These are phyloP conservation scores for Chrysolina haemoptera DNA, from an alignment of 2,888 invertebrate genomes.

Conservation along the genomic window DNA sequence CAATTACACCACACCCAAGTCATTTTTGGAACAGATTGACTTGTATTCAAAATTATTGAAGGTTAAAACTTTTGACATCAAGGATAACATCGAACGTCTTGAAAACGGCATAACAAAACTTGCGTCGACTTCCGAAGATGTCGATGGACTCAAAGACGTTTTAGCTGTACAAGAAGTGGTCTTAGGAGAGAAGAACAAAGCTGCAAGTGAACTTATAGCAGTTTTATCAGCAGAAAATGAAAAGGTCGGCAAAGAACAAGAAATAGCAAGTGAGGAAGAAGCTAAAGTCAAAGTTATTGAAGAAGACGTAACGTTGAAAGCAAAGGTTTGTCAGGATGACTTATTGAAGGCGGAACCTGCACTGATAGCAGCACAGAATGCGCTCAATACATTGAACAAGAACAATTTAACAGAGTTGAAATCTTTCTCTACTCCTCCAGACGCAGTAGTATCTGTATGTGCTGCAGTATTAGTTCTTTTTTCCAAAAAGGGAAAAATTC, in stretches of 20 bases:
- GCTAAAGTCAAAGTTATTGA: slow-evolving; percentile 91
- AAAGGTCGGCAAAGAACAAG: slow-evolving; percentile 91
- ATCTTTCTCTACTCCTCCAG: slow-evolving; percentile 93
- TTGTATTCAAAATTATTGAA: slow-evolving; percentile 82
- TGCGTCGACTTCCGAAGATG: slow-evolving; percentile 88
- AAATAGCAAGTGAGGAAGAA: slow-evolving; percentile 87
- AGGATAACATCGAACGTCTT: slow-evolving; percentile 83
- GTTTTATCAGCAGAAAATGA: slow-evolving; percentile 92
- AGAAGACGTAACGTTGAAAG: slow-evolving; percentile 88
- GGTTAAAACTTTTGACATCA: slow-evolving; percentile 79
- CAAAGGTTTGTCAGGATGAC: slow-evolving; percentile 90
- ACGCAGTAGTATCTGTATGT: slow-evolving; percentile 88
- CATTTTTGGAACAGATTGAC: slow-evolving; percentile 93
- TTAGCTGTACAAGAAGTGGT: slow-evolving; percentile 78
- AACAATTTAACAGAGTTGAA: slow-evolving; percentile 94
- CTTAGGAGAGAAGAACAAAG: slow-evolving; percentile 89
- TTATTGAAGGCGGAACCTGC: slow-evolving; percentile 94
- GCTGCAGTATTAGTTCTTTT: slow-evolving; percentile 92
- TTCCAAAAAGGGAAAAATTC: slow-evolving; percentile 85
- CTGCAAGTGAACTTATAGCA: slow-evolving; percentile 89
- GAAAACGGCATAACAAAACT: slow-evolving; percentile 92
- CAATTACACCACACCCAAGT: slow-evolving; percentile 97
- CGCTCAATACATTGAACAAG: slow-evolving; percentile 93
- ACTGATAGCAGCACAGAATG: slow-evolving; percentile 89
- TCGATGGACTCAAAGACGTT: slow-evolving; percentile 85